Base-by-base conservation (phyloP, 2,113 vertebrate genomes). In the Lethenteron camtschaticum region DNA sequence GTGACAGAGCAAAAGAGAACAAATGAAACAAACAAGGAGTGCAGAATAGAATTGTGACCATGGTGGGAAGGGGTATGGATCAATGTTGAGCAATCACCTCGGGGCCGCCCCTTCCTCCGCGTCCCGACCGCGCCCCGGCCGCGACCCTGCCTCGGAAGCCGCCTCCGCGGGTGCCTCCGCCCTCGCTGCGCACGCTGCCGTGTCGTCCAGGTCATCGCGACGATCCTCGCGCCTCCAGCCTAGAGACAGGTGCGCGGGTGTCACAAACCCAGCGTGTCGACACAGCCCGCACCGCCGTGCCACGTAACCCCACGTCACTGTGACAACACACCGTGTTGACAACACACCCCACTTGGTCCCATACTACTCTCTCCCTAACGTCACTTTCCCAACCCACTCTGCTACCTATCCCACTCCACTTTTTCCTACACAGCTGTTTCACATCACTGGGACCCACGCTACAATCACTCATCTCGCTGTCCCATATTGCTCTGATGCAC, bases 191-290 rank as follows among this genome's bases (percentile, higher is more conserved):
- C 71, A 86, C 75, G 9, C 85, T 86, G 80, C 74, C 8, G 81
- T 73, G 57, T 95, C 90, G 12, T 90, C 86, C 0, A 79, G 79
- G 56, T 87, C 85, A 9, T 90, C 87, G 59, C 83, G 80, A 70
- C 79, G 82, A 56, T 71, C 70, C 63, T 71, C 70, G 56, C 70
- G 76, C 56, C 83, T 84, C 89, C 88, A 92, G 71, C 76, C 91
- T 97, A 7, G 41, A 41, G 2, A 41, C 41, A 41, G 41, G 41
- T 41, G 1, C 41, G 41, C 41, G 41, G 41, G 41, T 41, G 41
- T 41, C 41, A 41, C 41, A 41, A 41, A 41, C 5, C 41, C 41
- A 41, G 41, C 41, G 41, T 41, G 41, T 41, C 41, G 6, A 41
- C 41, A 41, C 41, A 41, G 41, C 41, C 41, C 41, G 41, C 41